A percentile compares a stretch with the other conserved stretches of the same genome.
Conservation (phyloP, 2,113 vertebrate genomes). For the Stegostoma tigrinum region DNA sequence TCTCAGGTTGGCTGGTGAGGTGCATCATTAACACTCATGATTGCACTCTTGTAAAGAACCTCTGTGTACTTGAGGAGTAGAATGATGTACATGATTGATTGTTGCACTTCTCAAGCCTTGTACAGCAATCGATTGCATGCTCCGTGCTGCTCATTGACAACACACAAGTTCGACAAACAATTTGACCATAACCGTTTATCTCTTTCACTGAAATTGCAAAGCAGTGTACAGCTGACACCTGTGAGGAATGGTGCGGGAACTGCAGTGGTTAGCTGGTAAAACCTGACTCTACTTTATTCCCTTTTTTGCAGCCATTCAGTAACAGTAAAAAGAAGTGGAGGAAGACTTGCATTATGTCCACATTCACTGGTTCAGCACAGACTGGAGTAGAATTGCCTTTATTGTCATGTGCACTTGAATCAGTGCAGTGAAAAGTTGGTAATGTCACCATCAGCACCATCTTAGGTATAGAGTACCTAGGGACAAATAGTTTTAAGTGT, state of each 20-base stretch:
- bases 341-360: not conserved
- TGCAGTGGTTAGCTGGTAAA: not conserved
- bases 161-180: not conserved
- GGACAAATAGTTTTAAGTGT: too few relatives aligned
- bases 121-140: constrained; percentile 9
- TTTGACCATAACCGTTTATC: not conserved
- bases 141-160: not conserved
- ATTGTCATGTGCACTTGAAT: too few relatives aligned
- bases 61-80: not conserved
- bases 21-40: not conserved
- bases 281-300: not conserved
- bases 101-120: constrained; percentile 3
- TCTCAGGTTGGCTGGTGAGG: not conserved
- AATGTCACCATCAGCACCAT: too few relatives aligned
- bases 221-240: not conserved
- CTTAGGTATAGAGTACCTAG: too few relatives aligned
- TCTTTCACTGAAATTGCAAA: not conserved
- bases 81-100: constrained; percentile 11
- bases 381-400: too few relatives aligned
- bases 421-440: too few relatives aligned
- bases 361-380: not conserved
- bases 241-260: not conserved
- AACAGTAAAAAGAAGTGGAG: not conserved
- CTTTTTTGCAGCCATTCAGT: not conserved
- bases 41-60: not conserved